These are phyloP conservation scores for Oreochromis spilurus DNA, from an alignment of 2,113 vertebrate species.

Conservation along the genomic window DNA sequence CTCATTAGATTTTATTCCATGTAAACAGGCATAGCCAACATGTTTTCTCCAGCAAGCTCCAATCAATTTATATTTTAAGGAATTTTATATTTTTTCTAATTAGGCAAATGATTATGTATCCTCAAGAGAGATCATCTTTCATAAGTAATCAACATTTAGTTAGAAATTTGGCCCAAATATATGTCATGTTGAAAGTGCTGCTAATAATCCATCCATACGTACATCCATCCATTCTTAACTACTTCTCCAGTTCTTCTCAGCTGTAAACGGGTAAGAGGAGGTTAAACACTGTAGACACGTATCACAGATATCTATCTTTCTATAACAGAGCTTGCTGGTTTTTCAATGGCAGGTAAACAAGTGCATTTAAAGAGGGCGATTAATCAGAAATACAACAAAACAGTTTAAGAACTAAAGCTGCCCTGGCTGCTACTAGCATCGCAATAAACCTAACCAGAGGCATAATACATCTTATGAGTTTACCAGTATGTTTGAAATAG, in stretches of 20 bases:
- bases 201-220: rapidly evolving
- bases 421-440: not conserved
- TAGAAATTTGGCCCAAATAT: not conserved
- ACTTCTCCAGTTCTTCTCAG: not conserved
- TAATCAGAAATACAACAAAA: not conserved
- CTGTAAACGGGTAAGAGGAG: not conserved
- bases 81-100: not conserved
- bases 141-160: not conserved
- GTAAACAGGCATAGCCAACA: not conserved
- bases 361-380: not conserved
- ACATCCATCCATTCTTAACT: not conserved
- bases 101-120: not conserved
- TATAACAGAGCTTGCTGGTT: not conserved
- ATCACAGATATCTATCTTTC: not conserved
- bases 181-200: not conserved
- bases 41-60: not conserved
- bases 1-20: not conserved
- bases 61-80: not conserved
- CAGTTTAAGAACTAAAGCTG: not conserved
- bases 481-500: not conserved
- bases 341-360: not conserved
- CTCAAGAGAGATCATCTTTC: not conserved
- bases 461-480: not conserved
- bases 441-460: not conserved
- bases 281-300: not conserved